Conservation (phyloP, 1,140 invertebrate genomes). For the Nymphalis io region DNA sequence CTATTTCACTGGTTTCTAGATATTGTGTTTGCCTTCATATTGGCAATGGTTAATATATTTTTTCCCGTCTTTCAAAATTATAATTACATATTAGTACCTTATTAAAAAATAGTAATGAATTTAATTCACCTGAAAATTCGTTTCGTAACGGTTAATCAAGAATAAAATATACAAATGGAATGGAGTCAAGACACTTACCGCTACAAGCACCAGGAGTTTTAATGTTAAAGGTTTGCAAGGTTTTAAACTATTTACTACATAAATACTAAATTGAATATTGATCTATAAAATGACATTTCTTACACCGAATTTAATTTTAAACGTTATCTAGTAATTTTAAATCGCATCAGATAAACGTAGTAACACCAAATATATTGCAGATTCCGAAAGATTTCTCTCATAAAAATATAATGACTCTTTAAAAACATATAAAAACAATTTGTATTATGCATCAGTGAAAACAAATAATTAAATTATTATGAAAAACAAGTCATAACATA, state of each 20-base stretch:
- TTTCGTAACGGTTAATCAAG: conserved; percentile 15
- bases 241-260: conserved; percentile 40
- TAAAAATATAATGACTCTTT: conserved; percentile 70
- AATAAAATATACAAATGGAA: conserved; percentile 61
- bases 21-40: neutral
- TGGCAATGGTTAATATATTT: conserved; percentile 1
- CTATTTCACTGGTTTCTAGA: neutral
- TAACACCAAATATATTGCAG: conserved; percentile 71
- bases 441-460: conserved; percentile 68
- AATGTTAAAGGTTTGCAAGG: conserved; percentile 49
- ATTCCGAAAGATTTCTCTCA: conserved; percentile 66
- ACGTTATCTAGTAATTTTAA: neutral
- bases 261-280: conserved; percentile 29
- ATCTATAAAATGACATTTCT: conserved; percentile 28
- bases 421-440: conserved; percentile 67
- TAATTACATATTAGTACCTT: conserved; percentile 8
- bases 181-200: conserved; percentile 63
- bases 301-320: conserved; percentile 23
- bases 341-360: conserved; percentile 15
- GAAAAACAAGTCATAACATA: conserved; percentile 75
- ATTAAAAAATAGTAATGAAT: conserved; percentile 8
- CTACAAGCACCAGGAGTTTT: conserved; percentile 77
- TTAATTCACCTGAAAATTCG: conserved; percentile 7
- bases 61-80: neutral
- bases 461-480: conserved; percentile 70